phyloP scores from a whole-genome alignment of 2,888 invertebrate genomes.

The Eupithecia vulgata region DNA sequence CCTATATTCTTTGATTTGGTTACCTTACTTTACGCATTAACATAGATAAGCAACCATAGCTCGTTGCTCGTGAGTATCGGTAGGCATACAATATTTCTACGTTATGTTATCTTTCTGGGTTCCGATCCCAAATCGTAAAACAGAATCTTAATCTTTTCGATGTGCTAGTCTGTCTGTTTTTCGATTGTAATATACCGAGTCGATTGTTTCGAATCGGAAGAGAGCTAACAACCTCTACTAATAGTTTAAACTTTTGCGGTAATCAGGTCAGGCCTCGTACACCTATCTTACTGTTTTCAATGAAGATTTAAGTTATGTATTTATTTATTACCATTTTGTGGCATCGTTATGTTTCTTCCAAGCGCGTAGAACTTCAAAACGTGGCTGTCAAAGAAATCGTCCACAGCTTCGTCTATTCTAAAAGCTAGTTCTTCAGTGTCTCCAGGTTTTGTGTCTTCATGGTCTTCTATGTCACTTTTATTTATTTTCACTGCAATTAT shows the following conservation, averaged over 20 bases:
- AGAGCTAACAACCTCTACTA: not conserved
- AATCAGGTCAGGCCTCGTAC: not conserved
- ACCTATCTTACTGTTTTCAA: not conserved
- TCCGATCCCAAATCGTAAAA: not conserved
- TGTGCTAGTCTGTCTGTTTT: not conserved
- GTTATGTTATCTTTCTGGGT: not conserved
- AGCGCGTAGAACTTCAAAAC: conserved; percentile 74
- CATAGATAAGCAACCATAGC: not conserved
- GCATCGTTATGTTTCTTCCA: conserved; percentile 64
- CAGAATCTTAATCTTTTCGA: not conserved
- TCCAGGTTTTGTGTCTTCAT: conserved; percentile 41
- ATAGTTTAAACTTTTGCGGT: not conserved
- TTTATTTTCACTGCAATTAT: conserved; percentile 39
- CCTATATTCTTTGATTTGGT: not conserved
- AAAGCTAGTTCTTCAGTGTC: conserved; percentile 64
- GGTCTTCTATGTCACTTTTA: conserved; percentile 45
- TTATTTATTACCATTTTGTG: conserved; percentile 62
- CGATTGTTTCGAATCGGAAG: not conserved
- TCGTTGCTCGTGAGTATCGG: not conserved
- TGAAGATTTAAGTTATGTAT: not conserved
- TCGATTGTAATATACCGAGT: no score
- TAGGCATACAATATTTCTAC: not conserved
- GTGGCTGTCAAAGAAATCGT: conserved; percentile 84
- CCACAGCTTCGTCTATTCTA: conserved; percentile 80
- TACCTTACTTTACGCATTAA: no score